Conservation (phyloP, 2,888 invertebrate species). For the Drosophila subsilvestris region DNA sequence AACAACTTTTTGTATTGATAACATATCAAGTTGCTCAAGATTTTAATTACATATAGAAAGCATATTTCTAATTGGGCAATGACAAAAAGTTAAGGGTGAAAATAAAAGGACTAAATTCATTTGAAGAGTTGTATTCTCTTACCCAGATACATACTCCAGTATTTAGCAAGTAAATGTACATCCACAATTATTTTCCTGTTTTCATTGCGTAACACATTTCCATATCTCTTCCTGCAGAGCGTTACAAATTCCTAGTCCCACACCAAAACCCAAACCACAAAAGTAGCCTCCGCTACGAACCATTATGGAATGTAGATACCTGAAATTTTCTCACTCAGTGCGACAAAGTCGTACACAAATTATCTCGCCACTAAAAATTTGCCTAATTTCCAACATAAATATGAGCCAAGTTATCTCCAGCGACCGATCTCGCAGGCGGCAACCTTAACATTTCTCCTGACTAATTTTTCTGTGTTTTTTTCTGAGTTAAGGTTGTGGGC, state of each 20-base stretch:
- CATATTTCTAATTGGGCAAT: background rate
- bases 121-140: too few species aligned
- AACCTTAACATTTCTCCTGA: slow-evolving; percentile 57
- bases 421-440: slow-evolving; percentile 77
- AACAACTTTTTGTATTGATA: slow-evolving; percentile 5
- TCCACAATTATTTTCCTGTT: background rate
- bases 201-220: background rate
- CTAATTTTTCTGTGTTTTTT: slow-evolving; percentile 61
- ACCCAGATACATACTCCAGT: background rate
- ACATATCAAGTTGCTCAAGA: background rate
- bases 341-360: slow-evolving; percentile 82
- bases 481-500: slow-evolving; percentile 31
- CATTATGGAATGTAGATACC: slow-evolving; percentile 38
- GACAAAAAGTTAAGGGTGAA: background rate
- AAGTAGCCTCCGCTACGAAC: background rate
- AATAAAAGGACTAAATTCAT: background rate
- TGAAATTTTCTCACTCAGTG: slow-evolving; percentile 77
- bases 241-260: slow-evolving; percentile 21
- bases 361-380: slow-evolving; percentile 82
- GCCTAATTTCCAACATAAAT: slow-evolving; percentile 83
- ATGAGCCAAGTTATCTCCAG: slow-evolving; percentile 70
- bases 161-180: background rate
- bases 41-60: slow-evolving; percentile 7
- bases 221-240: slow-evolving; percentile 25
- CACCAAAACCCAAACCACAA: slow-evolving; percentile 11